Percentiles rank a stretch among this genome's conserved stretches.
These are phyloP conservation scores for Lasioglossum lativentre DNA, from an alignment of 2,888 invertebrate genomes.

Conservation along the genomic window DNA sequence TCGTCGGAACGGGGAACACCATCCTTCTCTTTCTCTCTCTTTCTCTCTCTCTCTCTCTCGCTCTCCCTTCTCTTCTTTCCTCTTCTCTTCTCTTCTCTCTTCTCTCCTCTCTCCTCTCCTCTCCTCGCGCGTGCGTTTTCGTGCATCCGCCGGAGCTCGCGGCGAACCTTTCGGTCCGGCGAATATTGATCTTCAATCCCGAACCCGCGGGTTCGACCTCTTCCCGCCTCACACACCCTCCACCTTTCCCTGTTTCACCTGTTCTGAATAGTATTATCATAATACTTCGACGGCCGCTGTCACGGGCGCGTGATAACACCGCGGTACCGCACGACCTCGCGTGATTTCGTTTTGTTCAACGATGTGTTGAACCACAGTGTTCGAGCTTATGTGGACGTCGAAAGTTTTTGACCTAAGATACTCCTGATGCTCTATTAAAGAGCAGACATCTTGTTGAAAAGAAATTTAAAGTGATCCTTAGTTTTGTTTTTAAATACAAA, in stretches of 20 bases:
- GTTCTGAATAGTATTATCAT: slow-evolving; percentile 23
- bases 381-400: too few relatives aligned
- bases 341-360: background rate
- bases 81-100: background rate
- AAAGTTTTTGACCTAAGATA: too few relatives aligned
- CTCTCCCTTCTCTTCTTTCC: background rate
- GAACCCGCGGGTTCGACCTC: slow-evolving; percentile 44
- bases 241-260: background rate
- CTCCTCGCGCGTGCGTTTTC: slow-evolving; percentile 68
- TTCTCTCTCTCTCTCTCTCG: background rate
- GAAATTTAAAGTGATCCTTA: too few relatives aligned
- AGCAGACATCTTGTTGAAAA: too few relatives aligned
- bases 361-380: too few relatives aligned
- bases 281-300: background rate
- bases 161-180: slow-evolving; percentile 65
- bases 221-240: background rate
- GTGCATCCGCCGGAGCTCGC: slow-evolving; percentile 56
- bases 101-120: background rate
- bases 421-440: too few relatives aligned
- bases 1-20: slow-evolving; percentile 21
- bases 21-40: background rate
- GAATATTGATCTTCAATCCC: slow-evolving; percentile 78
- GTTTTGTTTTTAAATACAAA: too few relatives aligned
- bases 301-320: background rate
- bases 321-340: background rate